phyloP scores from a whole-genome alignment of 2,113 vertebrate genomes.

The Parus major region DNA sequence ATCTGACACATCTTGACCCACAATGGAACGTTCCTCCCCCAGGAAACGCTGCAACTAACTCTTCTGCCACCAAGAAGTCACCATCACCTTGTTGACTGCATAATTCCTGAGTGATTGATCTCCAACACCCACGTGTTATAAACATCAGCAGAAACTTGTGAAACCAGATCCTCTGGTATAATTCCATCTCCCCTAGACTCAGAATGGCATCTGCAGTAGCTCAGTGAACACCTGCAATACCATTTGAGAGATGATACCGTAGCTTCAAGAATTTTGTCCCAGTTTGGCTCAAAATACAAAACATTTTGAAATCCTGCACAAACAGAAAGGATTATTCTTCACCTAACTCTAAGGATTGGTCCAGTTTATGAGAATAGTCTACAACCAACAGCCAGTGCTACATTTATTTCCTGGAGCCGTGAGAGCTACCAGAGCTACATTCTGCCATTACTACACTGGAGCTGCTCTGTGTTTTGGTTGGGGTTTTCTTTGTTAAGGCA shows the following conservation, averaged over 20 bases:
- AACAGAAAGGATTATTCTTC: not conserved
- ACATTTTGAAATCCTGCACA: not conserved
- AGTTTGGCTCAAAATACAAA: not conserved
- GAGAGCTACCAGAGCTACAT: not conserved
- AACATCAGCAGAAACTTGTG: conserved; percentile 50
- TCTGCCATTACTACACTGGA: not conserved
- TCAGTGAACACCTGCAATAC: conserved; percentile 15
- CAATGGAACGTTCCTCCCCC: not conserved
- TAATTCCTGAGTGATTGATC: conserved; percentile 34
- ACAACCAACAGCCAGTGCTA: not conserved
- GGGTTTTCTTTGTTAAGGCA: not conserved
- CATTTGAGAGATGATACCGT: not conserved
- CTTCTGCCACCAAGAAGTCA: conserved; percentile 13
- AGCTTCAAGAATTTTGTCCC: not conserved
- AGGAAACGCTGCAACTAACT: conserved; percentile 19
- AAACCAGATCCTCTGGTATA: conserved; percentile 32
- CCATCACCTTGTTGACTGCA: conserved; percentile 18
- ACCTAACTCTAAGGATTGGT: not conserved
- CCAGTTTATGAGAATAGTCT: not conserved
- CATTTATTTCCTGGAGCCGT: not conserved
- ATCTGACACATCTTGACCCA: conserved; percentile 41
- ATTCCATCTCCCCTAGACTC: conserved; percentile 11
- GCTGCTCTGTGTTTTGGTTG: not conserved
- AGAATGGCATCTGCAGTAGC: not conserved
- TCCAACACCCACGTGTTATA: conserved; percentile 36